A percentile compares a stretch with the other conserved stretches of the same genome.
Evolutionary conservation across 2,797 vertebrate genomes (phyloP).

Genomic region (Rhabdophis nuchalis): DNA sequence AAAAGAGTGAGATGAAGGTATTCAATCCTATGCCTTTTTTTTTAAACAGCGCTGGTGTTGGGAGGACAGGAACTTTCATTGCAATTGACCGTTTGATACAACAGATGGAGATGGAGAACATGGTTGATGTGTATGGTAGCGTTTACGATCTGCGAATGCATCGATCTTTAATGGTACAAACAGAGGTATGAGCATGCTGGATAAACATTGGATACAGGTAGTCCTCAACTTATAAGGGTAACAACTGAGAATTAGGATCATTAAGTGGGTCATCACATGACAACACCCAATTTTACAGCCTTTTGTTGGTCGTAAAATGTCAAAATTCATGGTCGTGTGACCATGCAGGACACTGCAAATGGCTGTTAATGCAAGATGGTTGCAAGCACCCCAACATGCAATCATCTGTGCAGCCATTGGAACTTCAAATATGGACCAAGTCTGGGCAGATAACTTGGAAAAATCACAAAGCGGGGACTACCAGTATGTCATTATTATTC

Average conservation of each 20-base stretch:
- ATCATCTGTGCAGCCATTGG: background rate
- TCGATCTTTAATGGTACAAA: constrained; percentile 92
- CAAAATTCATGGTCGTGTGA: background rate
- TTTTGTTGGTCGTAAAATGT: background rate
- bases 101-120: constrained; percentile 89
- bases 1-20: background rate
- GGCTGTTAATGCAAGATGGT: background rate
- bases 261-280: background rate
- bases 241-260: background rate
- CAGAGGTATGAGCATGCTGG: constrained; percentile 77
- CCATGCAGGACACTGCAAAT: background rate
- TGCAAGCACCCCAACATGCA: background rate
- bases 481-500: background rate
- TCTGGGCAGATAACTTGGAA: background rate
- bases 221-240: background rate
- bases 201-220: background rate
- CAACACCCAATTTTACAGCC: background rate
- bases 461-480: background rate
- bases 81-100: constrained; percentile 89
- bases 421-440: background rate
- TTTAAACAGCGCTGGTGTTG: constrained; percentile 87
- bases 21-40: background rate
- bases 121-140: constrained; percentile 83
- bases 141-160: constrained; percentile 92
- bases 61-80: constrained; percentile 93